phyloP scores from a whole-genome alignment of 2,888 invertebrate species.

The Limnephilus rhombicus region DNA sequence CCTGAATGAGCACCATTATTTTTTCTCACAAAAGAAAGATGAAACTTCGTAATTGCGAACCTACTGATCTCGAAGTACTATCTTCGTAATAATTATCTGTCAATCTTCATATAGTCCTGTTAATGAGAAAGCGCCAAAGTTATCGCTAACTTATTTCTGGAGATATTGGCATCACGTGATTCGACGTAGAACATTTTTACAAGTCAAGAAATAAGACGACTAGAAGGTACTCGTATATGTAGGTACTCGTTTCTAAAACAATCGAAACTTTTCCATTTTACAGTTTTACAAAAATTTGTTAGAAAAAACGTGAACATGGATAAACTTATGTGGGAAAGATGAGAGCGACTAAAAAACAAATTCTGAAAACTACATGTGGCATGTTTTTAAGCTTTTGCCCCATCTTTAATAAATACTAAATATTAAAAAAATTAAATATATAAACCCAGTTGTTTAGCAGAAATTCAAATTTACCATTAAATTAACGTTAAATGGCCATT shows the following conservation, averaged over 20 bases:
- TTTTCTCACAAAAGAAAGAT: slow-evolving; percentile 40
- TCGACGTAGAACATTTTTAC: not conserved
- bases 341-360: not conserved
- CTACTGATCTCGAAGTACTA: slow-evolving; percentile 45
- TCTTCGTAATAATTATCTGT: slow-evolving; percentile 53
- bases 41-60: slow-evolving; percentile 42
- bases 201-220: not conserved
- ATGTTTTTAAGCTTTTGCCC: too few relatives aligned
- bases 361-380: too few relatives aligned
- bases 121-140: slow-evolving; percentile 52
- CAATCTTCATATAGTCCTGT: slow-evolving; percentile 54
- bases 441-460: too few relatives aligned
- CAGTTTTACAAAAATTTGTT: not conserved
- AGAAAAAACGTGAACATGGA: too few relatives aligned
- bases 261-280: not conserved
- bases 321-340: not conserved
- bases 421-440: too few relatives aligned
- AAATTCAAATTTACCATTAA: too few relatives aligned
- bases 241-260: not conserved
- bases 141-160: slow-evolving; percentile 17
- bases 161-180: not conserved
- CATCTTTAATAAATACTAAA: too few relatives aligned
- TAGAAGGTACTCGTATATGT: not conserved
- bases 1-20: slow-evolving; percentile 39
- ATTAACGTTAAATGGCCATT: too few relatives aligned